Evolutionary conservation across 2,797 vertebrate species (phyloP).

Genomic region (Tokudaia muenninki): DNA sequence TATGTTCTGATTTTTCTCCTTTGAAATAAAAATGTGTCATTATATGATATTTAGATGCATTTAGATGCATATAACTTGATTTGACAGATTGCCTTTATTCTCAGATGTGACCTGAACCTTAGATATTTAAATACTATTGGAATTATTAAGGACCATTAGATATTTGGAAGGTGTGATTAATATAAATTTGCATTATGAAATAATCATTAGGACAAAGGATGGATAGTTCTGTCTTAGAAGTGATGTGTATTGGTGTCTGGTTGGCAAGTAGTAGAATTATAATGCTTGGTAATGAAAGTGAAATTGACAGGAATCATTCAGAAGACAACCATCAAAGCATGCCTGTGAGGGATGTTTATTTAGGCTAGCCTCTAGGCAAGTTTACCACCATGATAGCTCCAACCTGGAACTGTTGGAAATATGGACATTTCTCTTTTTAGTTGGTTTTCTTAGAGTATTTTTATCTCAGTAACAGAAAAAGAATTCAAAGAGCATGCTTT

Average conservation of each 20-base stretch:
- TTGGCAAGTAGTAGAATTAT: neutral
- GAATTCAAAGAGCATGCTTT: neutral
- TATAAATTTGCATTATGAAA: neutral
- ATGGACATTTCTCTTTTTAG: neutral
- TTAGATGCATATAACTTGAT: neutral
- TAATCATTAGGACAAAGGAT: neutral
- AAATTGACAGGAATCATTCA: neutral
- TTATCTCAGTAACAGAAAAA: neutral
- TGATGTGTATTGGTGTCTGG: neutral
- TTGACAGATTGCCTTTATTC: neutral
- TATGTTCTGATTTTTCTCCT: neutral
- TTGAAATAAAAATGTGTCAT: neutral
- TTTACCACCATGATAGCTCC: neutral
- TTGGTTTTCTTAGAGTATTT: neutral
- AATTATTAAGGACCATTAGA: neutral
- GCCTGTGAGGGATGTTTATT: neutral
- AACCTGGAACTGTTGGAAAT: neutral
- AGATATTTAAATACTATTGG: neutral
- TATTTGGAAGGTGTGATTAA: neutral
- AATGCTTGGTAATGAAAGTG: no score
- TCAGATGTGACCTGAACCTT: neutral
- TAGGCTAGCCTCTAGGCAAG: neutral
- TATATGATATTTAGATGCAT: no score
- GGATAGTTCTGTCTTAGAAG: neutral
- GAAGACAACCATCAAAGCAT: neutral